Evolutionary conservation across 1,140 invertebrate genomes (phyloP).

Genomic region (Lepidostoma basale): DNA sequence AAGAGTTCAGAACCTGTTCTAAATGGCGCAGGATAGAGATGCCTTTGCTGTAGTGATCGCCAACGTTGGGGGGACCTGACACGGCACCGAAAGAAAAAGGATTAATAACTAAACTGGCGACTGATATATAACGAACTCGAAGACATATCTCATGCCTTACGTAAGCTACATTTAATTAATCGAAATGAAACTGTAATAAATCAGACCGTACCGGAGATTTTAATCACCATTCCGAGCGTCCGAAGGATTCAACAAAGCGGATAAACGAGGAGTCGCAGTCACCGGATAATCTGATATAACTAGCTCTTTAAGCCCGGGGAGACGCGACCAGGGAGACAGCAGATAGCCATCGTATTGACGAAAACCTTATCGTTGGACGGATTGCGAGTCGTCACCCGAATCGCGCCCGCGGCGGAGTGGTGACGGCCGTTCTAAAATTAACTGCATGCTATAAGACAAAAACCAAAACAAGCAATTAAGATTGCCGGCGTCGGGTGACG

Average conservation of each 20-base stretch:
- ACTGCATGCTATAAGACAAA: conserved; percentile 42
- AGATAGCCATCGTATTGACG: not conserved
- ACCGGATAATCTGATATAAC: too few species aligned
- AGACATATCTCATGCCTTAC: not conserved
- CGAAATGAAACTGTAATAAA: not conserved
- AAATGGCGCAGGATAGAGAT: too few species aligned
- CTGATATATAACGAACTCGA: not conserved
- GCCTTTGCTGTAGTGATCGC: too few species aligned
- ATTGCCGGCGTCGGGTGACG: conserved; percentile 23
- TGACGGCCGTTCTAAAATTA: conserved; percentile 41
- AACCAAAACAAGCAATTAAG: conserved; percentile 45
- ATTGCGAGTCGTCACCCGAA: not conserved
- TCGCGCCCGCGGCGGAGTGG: not conserved
- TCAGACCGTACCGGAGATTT: not conserved
- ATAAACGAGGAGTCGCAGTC: not conserved
- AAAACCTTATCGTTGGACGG: not conserved
- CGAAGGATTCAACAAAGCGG: not conserved
- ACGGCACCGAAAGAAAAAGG: too few species aligned
- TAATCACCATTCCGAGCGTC: not conserved
- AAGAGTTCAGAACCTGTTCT: too few species aligned
- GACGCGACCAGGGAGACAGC: too few species aligned
- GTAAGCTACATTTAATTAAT: not conserved
- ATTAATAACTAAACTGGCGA: too few species aligned
- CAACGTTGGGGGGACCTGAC: too few species aligned
- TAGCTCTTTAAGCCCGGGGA: too few species aligned